phyloP scores from a whole-genome alignment of 92 coral and sea anemone genomes.

The Epizoanthus scotinus region DNA sequence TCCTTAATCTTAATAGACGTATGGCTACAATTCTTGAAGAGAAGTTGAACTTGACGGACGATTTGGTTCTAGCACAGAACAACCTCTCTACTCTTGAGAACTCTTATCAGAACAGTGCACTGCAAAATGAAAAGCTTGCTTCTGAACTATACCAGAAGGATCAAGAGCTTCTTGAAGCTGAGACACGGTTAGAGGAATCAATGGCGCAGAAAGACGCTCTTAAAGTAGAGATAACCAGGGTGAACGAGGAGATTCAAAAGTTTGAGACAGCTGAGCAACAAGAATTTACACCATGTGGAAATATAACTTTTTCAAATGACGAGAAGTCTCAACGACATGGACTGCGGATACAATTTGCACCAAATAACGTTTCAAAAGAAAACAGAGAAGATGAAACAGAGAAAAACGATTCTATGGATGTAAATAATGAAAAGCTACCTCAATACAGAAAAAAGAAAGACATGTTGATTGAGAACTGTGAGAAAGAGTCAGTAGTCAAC shows the following conservation, averaged over 20 bases:
- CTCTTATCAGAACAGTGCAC: conserved; percentile 40
- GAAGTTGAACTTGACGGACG: conserved; percentile 59
- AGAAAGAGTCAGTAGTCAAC: conserved; percentile 1
- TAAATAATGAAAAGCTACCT: not conserved
- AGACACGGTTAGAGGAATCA: conserved; percentile 49
- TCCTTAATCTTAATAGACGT: conserved; percentile 69
- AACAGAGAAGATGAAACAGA: not conserved
- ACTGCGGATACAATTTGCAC: not conserved
- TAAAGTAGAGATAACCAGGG: conserved; percentile 11
- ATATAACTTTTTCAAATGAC: not conserved
- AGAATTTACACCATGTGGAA: not conserved
- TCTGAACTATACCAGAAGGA: conserved; percentile 61
- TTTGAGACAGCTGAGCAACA: not conserved
- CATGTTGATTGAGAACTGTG: conserved; percentile 17
- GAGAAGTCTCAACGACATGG: conserved; percentile 7
- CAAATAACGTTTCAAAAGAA: not conserved
- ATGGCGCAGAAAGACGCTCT: conserved; percentile 36
- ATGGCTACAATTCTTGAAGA: conserved; percentile 67
- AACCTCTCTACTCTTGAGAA: conserved; percentile 56
- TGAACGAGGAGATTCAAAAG: conserved; percentile 35
- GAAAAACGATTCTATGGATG: not conserved
- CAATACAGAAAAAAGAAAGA: conserved; percentile 20
- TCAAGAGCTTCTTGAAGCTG: conserved; percentile 45
- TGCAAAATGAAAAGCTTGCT: conserved; percentile 55
- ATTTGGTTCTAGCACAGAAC: conserved; percentile 55